Conservation (phyloP, 2,797 vertebrate species). For the Furcifer pardalis region DNA sequence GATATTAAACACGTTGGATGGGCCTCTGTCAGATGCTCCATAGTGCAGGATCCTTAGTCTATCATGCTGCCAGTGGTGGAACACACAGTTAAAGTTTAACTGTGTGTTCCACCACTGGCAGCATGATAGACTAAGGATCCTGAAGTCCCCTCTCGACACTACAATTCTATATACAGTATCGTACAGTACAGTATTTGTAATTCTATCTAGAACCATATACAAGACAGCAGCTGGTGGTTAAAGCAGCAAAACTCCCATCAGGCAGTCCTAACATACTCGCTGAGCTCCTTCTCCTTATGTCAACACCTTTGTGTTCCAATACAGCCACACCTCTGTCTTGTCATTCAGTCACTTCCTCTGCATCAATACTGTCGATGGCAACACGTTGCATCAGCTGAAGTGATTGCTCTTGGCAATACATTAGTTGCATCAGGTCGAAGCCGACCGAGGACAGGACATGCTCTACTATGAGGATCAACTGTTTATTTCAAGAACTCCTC, state of each 20-base stretch:
- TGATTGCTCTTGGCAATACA: background rate
- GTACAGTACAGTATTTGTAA: no score
- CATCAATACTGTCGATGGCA: background rate
- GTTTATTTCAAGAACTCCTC: background rate
- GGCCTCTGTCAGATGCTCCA: no score
- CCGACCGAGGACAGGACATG: background rate
- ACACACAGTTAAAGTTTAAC: no score
- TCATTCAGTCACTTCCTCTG: background rate
- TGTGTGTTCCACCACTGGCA: no score
- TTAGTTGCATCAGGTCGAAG: constrained; percentile 4
- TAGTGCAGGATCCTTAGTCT: no score
- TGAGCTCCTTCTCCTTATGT: background rate
- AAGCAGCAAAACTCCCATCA: constrained; percentile 48
- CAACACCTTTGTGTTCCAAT: constrained; percentile 5
- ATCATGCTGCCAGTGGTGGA: no score
- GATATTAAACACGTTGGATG: no score
- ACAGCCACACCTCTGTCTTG: background rate
- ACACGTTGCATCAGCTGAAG: constrained; percentile 13
- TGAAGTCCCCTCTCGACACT: no score
- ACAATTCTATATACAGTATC: no score
- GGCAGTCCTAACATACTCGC: constrained; percentile 18
- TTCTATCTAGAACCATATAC: no score
- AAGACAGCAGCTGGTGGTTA: background rate
- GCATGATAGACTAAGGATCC: no score
- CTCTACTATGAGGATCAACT: background rate